Evolutionary conservation across 2,888 invertebrate species (phyloP).

Genomic region (Sarcophaga subvicina): DNA sequence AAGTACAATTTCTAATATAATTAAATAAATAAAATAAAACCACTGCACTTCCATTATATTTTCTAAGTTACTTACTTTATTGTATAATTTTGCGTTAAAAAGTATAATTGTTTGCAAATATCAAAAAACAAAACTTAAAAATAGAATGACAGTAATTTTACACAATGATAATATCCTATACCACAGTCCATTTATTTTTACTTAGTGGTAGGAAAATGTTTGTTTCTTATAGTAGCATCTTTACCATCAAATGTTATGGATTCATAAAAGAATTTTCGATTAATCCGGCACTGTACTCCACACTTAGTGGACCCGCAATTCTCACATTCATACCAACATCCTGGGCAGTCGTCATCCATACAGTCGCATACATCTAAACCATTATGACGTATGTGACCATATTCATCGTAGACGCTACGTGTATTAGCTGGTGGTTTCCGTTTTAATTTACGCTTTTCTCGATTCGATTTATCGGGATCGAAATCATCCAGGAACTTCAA

Average conservation of each 20-base stretch:
- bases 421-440: slow-evolving; percentile 80
- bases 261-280: slow-evolving; percentile 90
- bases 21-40: no score
- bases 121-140: slow-evolving; percentile 3
- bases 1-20: no score
- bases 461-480: slow-evolving; percentile 90
- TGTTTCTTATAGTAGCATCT: slow-evolving; percentile 82
- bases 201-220: slow-evolving; percentile 67
- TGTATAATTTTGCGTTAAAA: slow-evolving; percentile 2
- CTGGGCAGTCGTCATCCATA: slow-evolving; percentile 88
- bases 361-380: slow-evolving; percentile 93
- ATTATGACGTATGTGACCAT: slow-evolving; percentile 85
- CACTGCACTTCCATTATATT: no score
- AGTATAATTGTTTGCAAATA: not conserved
- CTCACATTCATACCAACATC: slow-evolving; percentile 92
- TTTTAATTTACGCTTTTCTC: slow-evolving; percentile 90
- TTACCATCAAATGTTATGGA: slow-evolving; percentile 91
- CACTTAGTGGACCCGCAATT: slow-evolving; percentile 90
- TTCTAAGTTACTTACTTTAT: not conserved
- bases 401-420: slow-evolving; percentile 85
- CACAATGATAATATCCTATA: not conserved
- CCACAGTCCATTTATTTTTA: slow-evolving; percentile 23
- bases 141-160: not conserved
- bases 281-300: slow-evolving; percentile 90
- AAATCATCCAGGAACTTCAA: slow-evolving; percentile 84